Percentiles rank a stretch among this genome's conserved stretches.
phyloP scores from a whole-genome alignment of 2,797 vertebrate genomes.

The Liparis tanakae region DNA sequence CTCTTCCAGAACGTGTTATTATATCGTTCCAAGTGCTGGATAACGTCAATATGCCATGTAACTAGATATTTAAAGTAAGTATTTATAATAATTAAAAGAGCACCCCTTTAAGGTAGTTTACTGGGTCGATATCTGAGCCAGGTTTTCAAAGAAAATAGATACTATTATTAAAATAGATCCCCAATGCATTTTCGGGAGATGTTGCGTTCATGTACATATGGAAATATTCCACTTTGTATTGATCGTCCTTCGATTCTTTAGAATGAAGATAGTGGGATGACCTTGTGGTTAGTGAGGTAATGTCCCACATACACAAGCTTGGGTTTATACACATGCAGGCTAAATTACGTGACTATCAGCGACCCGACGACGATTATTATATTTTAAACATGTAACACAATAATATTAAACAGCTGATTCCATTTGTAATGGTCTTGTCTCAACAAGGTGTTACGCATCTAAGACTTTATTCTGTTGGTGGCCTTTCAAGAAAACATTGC shows the following conservation, averaged over 20 bases:
- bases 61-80: not conserved
- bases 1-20: not conserved
- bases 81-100: not conserved
- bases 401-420: not conserved
- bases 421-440: not conserved
- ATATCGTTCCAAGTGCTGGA: not conserved
- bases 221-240: not conserved
- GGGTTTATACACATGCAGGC: not conserved
- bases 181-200: not conserved
- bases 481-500: not conserved
- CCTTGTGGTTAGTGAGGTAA: not conserved
- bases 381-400: not conserved
- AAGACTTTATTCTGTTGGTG: not conserved
- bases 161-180: not conserved
- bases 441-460: not conserved
- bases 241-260: not conserved
- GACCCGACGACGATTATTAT: not conserved
- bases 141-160: not conserved
- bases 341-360: not conserved
- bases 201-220: constrained; percentile 29
- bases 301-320: not conserved
- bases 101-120: not conserved
- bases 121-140: not conserved
- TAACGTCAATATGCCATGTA: not conserved
- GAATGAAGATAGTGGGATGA: not conserved